Base-by-base conservation (phyloP, 2,888 invertebrate species). In the Gandaritis pyraliata region DNA sequence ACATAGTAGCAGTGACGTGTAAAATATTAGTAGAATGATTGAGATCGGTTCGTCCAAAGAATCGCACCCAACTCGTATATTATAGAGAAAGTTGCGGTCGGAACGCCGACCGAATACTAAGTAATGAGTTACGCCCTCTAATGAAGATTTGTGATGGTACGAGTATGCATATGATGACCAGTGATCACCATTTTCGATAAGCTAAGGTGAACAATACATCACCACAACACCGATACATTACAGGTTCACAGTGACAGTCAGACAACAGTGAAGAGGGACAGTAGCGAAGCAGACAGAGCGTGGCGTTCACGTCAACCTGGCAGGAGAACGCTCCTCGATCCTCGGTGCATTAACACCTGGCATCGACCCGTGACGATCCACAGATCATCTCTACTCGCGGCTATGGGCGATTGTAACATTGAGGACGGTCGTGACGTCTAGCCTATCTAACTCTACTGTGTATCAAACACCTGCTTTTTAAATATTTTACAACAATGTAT, bases 331-430 rank as follows among this genome's bases (percentile, higher is more conserved):
- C 57, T 56, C 62, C 56, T 66, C 61, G 65, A 56, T 65, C 59
- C 63, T 64, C 16, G 59, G 55, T 51, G 55, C 55, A 55, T 49
- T 38, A 15, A 29, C 18, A 30, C 51, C 10, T 29, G 49, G 12
- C 56, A 8, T 11, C 48, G 16, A 41, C 8, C 56, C 41, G 15
- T 8, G 48, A 16, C 29, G 30, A n/a, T 41, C 48, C 5, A 39
- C 33, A 43, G 56, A 15, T 15, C 18, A 23, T 55, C 29, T 47
- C 33, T 18, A 49, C 43, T 41, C 30, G 23, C 51, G 39, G 30
- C 39, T 47, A 56, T 61, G 88, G 90, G 89, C 90, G 89, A 86
- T 87, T 81, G 88, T 88, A 83, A 89, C 88, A 84, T 78, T 78
- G 87, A 87, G 87, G 88, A 87, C 83, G 70, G 71, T 73, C 51